Conservation (phyloP, 2,113 vertebrate species). For the Serinus canaria region DNA sequence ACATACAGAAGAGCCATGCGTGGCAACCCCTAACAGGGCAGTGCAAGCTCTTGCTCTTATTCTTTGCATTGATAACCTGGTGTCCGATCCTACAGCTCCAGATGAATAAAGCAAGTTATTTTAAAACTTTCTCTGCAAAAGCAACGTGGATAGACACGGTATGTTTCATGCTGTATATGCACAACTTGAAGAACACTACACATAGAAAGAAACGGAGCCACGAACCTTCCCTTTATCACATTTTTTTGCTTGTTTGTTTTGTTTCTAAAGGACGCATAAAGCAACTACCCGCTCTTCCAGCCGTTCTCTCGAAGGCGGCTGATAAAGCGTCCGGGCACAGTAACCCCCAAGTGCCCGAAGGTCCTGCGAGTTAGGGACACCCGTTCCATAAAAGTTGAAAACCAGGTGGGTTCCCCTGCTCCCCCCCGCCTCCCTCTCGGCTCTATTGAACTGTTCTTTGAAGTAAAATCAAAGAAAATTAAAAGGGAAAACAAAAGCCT, state of each 20-base stretch:
- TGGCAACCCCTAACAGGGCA: not conserved
- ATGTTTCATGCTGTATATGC: too few relatives aligned
- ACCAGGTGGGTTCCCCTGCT: not conserved
- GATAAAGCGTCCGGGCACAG: not conserved
- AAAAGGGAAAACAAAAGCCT: not conserved
- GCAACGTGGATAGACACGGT: not conserved
- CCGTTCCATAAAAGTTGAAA: not conserved
- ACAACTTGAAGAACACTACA: not conserved
- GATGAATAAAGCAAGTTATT: not conserved
- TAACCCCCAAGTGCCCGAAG: not conserved
- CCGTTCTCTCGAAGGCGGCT: not conserved
- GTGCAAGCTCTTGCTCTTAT: not conserved
- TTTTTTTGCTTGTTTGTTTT: not conserved
- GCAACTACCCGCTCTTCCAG: not conserved
- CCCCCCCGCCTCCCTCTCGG: not conserved
- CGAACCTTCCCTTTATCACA: not conserved
- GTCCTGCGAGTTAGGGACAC: not conserved
- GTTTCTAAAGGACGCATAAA: not conserved
- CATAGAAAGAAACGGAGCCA: not conserved
- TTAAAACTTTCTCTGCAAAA: slow-evolving; percentile 45
- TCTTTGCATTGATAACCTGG: not conserved
- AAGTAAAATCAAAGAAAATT: not conserved
- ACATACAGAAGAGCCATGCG: not conserved
- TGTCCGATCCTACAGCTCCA: not conserved
- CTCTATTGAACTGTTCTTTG: not conserved